Conservation (phyloP, 2,888 invertebrate genomes). For the Parnassius mnemosyne region DNA sequence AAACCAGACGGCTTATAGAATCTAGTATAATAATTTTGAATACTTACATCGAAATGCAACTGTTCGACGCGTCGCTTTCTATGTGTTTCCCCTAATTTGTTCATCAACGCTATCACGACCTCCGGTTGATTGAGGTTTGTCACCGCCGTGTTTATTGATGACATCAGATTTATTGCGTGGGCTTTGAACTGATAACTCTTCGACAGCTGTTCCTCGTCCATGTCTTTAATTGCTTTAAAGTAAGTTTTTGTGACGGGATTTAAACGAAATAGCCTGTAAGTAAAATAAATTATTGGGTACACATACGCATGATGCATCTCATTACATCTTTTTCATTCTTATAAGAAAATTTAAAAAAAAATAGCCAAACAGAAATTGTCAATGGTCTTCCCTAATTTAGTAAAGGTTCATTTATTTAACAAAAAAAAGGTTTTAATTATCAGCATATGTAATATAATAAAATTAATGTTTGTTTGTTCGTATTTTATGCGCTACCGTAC, state of each 20-base stretch:
- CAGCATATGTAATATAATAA: too few relatives aligned
- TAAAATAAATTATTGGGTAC: not conserved
- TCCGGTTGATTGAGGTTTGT: constrained; percentile 44
- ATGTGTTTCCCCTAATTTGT: constrained; percentile 50
- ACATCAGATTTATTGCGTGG: constrained; percentile 51
- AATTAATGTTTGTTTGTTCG: too few relatives aligned
- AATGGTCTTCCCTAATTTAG: too few relatives aligned
- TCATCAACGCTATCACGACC: constrained; percentile 46
- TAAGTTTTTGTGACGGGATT: constrained; percentile 43
- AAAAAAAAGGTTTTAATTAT: too few relatives aligned
- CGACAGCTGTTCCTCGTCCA: constrained; percentile 39
- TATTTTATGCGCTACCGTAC: too few relatives aligned
- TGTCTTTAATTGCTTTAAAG: constrained; percentile 43
- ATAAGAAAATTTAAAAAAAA: too few relatives aligned
- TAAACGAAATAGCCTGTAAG: constrained; percentile 42
- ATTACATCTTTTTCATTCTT: too few relatives aligned
- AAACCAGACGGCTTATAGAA: not conserved
- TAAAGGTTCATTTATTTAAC: too few relatives aligned
- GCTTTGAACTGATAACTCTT: constrained; percentile 44
- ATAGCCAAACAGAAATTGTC: too few relatives aligned
- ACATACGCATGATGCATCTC: too few relatives aligned
- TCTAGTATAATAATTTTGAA: not conserved
- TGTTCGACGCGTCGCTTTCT: constrained; percentile 33
- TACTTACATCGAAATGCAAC: constrained; percentile 46
- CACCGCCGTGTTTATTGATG: constrained; percentile 42